These are phyloP conservation scores for Saccostrea echinata DNA, from an alignment of 1,140 invertebrate species.

Conservation along the genomic window DNA sequence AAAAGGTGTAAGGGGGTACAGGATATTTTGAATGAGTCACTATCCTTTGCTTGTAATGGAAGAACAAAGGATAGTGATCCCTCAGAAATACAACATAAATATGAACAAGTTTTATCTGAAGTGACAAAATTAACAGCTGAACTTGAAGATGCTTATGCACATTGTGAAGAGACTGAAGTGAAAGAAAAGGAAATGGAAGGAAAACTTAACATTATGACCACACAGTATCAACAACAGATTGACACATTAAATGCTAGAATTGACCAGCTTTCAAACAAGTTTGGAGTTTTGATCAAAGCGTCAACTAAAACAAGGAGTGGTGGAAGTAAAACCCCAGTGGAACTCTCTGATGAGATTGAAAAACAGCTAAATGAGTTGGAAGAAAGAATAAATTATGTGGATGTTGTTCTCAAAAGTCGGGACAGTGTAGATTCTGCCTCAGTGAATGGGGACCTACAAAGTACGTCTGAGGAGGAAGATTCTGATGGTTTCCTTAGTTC, in stretches of 20 bases:
- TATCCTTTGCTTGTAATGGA: slow-evolving; percentile 36
- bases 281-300: slow-evolving; percentile 30
- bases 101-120: slow-evolving; percentile 65
- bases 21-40: slow-evolving; percentile 70
- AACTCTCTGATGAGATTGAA: slow-evolving; percentile 65
- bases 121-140: slow-evolving; percentile 67
- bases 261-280: slow-evolving; percentile 63
- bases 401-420: slow-evolving; percentile 62
- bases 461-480: slow-evolving; percentile 52
- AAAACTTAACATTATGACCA: slow-evolving; percentile 61
- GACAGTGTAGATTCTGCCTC: slow-evolving; percentile 54
- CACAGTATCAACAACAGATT: slow-evolving; percentile 64
- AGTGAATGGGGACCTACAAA: slow-evolving; percentile 48
- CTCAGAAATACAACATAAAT: slow-evolving; percentile 63
- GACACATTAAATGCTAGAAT: slow-evolving; percentile 56
- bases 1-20: slow-evolving; percentile 66
- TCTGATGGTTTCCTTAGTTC: slow-evolving; percentile 62
- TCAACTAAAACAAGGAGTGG: slow-evolving; percentile 33
- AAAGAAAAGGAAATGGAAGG: slow-evolving; percentile 63
- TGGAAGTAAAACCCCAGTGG: neutral
- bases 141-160: slow-evolving; percentile 59
- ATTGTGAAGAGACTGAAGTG: slow-evolving; percentile 64
- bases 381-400: slow-evolving; percentile 65
- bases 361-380: slow-evolving; percentile 69
- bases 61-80: neutral